phyloP scores from a whole-genome alignment of 2,797 vertebrate genomes.

The Brachymystax lenok region DNA sequence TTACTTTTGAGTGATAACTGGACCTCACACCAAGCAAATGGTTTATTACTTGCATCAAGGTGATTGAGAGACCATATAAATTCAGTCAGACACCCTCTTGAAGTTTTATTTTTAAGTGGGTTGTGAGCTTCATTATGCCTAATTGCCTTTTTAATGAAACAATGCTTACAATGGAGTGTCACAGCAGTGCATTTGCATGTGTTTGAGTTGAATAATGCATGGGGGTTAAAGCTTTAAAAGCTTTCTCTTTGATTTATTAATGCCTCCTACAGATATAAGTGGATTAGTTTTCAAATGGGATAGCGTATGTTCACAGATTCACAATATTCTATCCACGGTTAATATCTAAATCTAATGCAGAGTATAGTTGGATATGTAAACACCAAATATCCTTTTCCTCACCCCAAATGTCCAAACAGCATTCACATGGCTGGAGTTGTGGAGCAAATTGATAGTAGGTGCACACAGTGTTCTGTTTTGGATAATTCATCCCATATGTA shows the following conservation, averaged over 20 bases:
- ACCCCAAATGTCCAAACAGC: conserved; percentile 2
- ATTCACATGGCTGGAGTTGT: neutral
- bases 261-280: conserved; percentile 42
- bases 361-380: neutral
- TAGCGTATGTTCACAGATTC: neutral
- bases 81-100: conserved; percentile 19
- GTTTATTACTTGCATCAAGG: conserved; percentile 15
- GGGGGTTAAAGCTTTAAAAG: conserved; percentile 64
- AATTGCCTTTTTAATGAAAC: conserved; percentile 65
- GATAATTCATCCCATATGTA: neutral
- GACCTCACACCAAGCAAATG: conserved; percentile 7
- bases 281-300: neutral
- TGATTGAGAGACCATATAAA: conserved; percentile 16
- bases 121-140: conserved; percentile 55
- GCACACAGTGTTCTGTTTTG: neutral
- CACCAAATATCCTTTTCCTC: neutral
- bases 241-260: conserved; percentile 64
- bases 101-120: conserved; percentile 37
- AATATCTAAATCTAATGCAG: neutral
- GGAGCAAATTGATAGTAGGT: neutral
- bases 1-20: conserved; percentile 5
- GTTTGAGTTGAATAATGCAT: conserved; percentile 57
- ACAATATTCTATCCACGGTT: no score
- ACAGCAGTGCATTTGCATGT: conserved; percentile 56
- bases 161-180: conserved; percentile 43